A percentile compares a stretch with the other conserved stretches of the same genome.
phyloP scores from a whole-genome alignment of 2,888 invertebrate species.

The Drosophila ezoana region DNA sequence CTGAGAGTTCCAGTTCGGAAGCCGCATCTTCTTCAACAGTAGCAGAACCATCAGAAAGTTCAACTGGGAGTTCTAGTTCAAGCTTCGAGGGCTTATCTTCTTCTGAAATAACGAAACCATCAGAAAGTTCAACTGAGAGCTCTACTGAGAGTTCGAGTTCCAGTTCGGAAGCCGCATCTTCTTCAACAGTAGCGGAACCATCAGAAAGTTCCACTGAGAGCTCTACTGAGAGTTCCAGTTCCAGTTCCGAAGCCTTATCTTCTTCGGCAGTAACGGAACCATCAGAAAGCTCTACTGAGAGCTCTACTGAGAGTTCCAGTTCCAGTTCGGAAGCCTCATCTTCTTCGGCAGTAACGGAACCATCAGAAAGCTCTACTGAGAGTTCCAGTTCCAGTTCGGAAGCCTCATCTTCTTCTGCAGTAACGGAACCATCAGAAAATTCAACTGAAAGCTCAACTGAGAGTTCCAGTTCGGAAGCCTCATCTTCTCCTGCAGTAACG shows the following conservation, averaged over 20 bases:
- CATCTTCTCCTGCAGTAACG: neutral
- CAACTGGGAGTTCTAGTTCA: neutral
- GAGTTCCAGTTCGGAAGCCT: neutral
- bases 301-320: conserved; percentile 2
- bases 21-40: neutral
- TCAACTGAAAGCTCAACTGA: too few relatives aligned
- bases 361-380: neutral
- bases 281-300: neutral
- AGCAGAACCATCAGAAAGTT: neutral
- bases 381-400: conserved; percentile 7
- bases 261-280: neutral
- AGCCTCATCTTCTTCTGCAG: neutral
- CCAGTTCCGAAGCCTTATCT: too few relatives aligned
- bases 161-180: neutral
- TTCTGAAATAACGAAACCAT: neutral
- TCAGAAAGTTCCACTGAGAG: too few relatives aligned
- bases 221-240: too few relatives aligned
- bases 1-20: neutral
- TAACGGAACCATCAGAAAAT: neutral
- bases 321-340: neutral
- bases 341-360: neutral
- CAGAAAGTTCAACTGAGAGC: neutral
- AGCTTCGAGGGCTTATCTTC: neutral
- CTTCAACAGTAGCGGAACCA: neutral
- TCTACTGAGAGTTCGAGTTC: neutral